Conservation (phyloP, 2,797 vertebrate genomes). For the Steatocranus sp. region DNA sequence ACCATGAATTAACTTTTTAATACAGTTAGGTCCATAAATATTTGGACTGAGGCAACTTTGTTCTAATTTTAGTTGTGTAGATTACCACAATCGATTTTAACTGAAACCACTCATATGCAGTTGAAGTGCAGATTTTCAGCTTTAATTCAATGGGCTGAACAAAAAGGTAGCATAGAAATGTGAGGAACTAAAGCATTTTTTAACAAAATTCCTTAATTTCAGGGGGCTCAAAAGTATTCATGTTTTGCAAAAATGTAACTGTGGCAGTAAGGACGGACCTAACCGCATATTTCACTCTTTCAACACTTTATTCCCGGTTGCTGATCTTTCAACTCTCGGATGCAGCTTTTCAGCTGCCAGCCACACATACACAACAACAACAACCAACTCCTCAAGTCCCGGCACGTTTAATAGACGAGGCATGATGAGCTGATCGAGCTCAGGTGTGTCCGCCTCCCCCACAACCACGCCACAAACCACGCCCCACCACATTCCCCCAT, state of each 20-base stretch:
- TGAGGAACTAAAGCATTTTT: background rate
- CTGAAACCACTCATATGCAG: background rate
- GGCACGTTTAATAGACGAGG: background rate
- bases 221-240: background rate
- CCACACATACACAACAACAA: background rate
- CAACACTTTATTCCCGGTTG: background rate
- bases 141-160: background rate
- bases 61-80: background rate
- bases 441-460: background rate
- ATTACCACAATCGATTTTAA: background rate
- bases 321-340: background rate
- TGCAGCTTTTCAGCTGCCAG: background rate
- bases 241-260: background rate
- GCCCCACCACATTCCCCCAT: background rate
- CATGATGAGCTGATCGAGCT: background rate
- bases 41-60: background rate
- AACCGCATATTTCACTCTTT: background rate
- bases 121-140: background rate
- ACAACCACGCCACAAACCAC: background rate
- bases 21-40: background rate
- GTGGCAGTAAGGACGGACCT: background rate
- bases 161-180: background rate
- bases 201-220: background rate
- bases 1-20: background rate
- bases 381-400: background rate